Base-by-base conservation (phyloP, 1,140 invertebrate species). In the Papilio helenus region DNA sequence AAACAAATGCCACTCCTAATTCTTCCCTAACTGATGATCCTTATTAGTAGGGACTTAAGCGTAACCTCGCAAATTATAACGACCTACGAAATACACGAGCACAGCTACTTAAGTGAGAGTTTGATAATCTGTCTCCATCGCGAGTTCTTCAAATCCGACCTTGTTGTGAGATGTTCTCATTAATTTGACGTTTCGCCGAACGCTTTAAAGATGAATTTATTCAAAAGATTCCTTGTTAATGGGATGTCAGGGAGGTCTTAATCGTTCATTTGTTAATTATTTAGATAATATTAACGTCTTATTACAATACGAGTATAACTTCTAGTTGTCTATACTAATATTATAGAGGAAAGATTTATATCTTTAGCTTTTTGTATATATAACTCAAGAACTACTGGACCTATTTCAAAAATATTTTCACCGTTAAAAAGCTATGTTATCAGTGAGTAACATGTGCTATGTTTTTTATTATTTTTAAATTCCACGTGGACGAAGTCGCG, bases 61-160 rank as follows among this genome's bases (percentile, higher is more conserved):
- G 87, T 89, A 90, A 93, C 91, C 91, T 92, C 86, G 87, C 88
- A 93, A 92, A 92, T 93, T 94, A 89, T 92, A 92, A 92, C 84
- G 88, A 93, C 85, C 86, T 86, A 82, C 84, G 81, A 87, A 92
- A 90, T 90, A 89, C 76, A 77, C 76, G 76, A 58, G 88, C 88
- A 83, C 84, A 83, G 80, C 80, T 90, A 92, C 90, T 92, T 90
- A 90, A 65, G 84, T 78, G 82, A 85, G 87, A 90, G 87, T 91
- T 92, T 90, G 86, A 85, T 93, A 92, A 92, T 92, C 91, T 90
- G 89, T 90, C 89, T 88, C 83, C 86, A 83, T 87, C 83, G 83
- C 72, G 84, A 86, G 83, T 84, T 84, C 80, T 86, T 90, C 83
- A 84, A 85, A 87, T 87, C 84, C 86, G 82, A 72, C 79, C 79